Conservation (phyloP, 2,797 vertebrate species). For the Oreortyx pictus region DNA sequence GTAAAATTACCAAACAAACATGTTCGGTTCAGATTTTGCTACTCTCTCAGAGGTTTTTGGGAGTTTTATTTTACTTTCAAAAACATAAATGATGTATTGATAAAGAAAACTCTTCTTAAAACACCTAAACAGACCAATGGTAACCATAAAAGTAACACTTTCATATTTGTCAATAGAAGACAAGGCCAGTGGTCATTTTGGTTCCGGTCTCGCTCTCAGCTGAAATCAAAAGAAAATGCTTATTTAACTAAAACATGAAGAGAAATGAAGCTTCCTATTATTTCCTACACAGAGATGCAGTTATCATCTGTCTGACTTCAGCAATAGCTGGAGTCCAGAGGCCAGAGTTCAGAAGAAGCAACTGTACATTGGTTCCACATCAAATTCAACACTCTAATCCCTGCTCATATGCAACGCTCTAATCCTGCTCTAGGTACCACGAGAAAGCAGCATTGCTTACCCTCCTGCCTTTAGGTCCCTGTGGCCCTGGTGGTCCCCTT, state of each 20-base stretch:
- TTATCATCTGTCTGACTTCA: not conserved
- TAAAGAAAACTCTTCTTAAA: not conserved
- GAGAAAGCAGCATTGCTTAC: conserved; percentile 80
- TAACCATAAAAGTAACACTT: not conserved
- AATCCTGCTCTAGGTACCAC: not conserved
- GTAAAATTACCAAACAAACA: not conserved
- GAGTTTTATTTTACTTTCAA: not conserved
- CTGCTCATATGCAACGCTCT: not conserved
- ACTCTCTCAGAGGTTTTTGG: not conserved
- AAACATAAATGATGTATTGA: not conserved
- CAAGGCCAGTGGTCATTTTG: not conserved
- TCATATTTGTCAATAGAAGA: not conserved
- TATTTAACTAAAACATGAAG: not conserved
- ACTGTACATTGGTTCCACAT: not conserved
- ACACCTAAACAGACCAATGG: not conserved
- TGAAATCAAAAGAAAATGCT: not conserved
- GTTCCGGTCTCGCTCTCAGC: not conserved
- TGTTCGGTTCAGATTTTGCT: not conserved
- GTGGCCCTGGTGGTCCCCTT: conserved; percentile 85
- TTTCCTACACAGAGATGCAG: not conserved
- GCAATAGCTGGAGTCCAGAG: not conserved
- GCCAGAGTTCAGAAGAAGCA: not conserved
- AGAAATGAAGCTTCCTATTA: not conserved
- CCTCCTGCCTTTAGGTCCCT: conserved; percentile 89
- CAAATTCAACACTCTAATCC: no score